Conservation (phyloP, 2,797 vertebrate genomes). For the Triplophysa bombifrons region DNA sequence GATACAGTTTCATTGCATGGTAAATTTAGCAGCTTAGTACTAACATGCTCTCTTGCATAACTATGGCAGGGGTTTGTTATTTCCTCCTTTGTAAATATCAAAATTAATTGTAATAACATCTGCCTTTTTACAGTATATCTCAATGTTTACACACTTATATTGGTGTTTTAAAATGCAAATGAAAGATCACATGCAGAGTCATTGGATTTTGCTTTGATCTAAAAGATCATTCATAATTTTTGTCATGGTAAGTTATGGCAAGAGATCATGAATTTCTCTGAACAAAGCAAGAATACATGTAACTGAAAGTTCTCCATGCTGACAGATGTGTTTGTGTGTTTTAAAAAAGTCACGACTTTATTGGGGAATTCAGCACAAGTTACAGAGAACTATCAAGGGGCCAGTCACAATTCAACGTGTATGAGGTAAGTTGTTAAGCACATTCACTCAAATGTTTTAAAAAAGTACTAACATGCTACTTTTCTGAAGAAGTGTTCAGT, state of each 20-base stretch:
- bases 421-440: slow-evolving; percentile 79
- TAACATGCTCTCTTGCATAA: too few relatives aligned
- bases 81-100: not conserved
- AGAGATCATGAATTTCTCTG: slow-evolving; percentile 23
- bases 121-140: not conserved
- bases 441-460: not conserved
- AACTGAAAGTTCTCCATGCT: not conserved
- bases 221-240: slow-evolving; percentile 1
- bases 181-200: not conserved
- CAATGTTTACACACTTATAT: not conserved
- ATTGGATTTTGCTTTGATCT: not conserved
- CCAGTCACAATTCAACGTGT: slow-evolving; percentile 96
- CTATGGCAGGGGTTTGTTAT: too few relatives aligned
- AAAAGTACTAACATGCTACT: not conserved
- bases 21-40: too few relatives aligned
- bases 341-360: slow-evolving; percentile 89
- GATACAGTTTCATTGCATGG: too few relatives aligned
- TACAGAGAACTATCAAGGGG: slow-evolving; percentile 95
- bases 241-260: not conserved
- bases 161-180: not conserved
- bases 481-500: not conserved
- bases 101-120: not conserved
- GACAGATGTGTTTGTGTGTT: slow-evolving; percentile 35
- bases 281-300: slow-evolving; percentile 4
- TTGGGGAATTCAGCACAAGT: slow-evolving; percentile 97